Conservation (phyloP, 2,113 vertebrate species). For the Nipponia nippon region DNA sequence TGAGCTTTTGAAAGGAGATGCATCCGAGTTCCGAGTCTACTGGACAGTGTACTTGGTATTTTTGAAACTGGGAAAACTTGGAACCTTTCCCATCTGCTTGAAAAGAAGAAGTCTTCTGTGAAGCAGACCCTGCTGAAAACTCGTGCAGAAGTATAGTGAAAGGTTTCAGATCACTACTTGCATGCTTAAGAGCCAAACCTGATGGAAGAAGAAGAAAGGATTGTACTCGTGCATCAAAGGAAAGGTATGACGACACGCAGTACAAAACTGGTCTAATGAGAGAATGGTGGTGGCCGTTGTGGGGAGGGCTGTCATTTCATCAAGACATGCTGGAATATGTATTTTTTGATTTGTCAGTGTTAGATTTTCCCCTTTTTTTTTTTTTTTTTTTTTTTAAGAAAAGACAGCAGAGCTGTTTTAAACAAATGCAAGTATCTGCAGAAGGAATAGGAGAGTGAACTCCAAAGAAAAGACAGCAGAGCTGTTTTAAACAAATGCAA, state of each 20-base stretch:
- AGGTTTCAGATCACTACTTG: not conserved
- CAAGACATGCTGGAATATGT: not conserved
- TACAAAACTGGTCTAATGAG: not conserved
- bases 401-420: not conserved
- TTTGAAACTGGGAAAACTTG: not conserved
- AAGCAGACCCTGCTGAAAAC: not conserved
- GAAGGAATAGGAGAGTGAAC: not conserved
- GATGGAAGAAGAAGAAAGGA: not conserved
- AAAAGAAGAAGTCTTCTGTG: not conserved
- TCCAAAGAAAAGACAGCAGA: not conserved
- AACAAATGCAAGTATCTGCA: not conserved
- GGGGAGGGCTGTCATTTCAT: not conserved
- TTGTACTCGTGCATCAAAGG: not conserved
- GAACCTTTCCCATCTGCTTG: not conserved
- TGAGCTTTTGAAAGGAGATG: not conserved
- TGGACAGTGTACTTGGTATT: not conserved
- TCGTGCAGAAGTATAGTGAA: not conserved
- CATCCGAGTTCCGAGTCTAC: not conserved
- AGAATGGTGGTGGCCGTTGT: rapidly evolving
- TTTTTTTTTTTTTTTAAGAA: not conserved
- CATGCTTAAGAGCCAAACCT: not conserved
- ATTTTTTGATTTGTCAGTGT: not conserved
- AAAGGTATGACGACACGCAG: not conserved
- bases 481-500: not conserved
- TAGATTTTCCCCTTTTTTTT: not conserved